A percentile compares a stretch with the other conserved stretches of the same genome.
These are phyloP conservation scores for Pygoscelis adeliae DNA, from an alignment of 2,113 vertebrate species.

Conservation along the genomic window DNA sequence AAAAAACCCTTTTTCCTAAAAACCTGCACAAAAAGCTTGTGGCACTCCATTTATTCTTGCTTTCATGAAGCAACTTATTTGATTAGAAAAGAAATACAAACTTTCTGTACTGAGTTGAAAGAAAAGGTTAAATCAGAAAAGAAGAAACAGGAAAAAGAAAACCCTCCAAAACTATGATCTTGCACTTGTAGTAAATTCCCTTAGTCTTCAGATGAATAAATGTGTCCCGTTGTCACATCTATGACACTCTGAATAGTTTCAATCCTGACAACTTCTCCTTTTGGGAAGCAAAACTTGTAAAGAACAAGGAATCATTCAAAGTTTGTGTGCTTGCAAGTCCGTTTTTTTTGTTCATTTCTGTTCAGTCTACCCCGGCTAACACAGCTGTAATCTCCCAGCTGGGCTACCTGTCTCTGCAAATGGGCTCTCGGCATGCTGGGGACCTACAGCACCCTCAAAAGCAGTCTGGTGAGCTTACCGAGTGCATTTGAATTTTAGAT, in stretches of 20 bases:
- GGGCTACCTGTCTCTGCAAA: not conserved
- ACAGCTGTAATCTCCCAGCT: not conserved
- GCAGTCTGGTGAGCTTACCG: not conserved
- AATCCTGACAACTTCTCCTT: not conserved
- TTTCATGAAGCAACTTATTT: not conserved
- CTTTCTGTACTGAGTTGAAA: not conserved
- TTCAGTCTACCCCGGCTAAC: not conserved
- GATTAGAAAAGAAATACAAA: constrained; percentile 13
- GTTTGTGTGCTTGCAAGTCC: not conserved
- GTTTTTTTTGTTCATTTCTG: not conserved
- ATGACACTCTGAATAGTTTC: not conserved
- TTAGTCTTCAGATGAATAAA: not conserved
- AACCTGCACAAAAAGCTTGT: not conserved
- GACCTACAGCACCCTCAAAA: not conserved
- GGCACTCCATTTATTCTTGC: not conserved
- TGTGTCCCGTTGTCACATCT: not conserved
- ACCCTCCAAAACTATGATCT: not conserved
- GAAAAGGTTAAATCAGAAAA: not conserved
- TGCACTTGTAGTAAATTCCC: not conserved
- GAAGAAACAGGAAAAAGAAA: not conserved
- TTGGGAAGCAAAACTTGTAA: not conserved
- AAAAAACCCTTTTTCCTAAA: not conserved
- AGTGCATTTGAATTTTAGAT: constrained; percentile 48
- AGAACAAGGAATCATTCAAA: not conserved
- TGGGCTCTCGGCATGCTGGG: not conserved